These are phyloP conservation scores for Urocynchramus pylzowi DNA, from an alignment of 2,113 vertebrate species.

Conservation along the genomic window DNA sequence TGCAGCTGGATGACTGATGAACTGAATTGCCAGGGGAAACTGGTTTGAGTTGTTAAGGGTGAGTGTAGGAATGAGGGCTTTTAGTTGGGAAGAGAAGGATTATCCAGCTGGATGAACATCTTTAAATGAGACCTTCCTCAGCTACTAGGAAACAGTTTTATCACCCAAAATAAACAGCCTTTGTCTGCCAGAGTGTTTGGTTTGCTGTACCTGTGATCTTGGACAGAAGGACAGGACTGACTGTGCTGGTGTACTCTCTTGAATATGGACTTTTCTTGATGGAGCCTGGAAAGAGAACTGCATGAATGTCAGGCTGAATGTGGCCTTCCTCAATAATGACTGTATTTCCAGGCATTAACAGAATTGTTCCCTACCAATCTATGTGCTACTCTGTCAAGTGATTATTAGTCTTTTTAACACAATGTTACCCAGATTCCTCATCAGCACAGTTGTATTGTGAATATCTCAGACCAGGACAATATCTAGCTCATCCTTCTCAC, in stretches of 20 bases:
- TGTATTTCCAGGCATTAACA: background rate
- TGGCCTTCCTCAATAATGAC: background rate
- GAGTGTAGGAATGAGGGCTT: background rate
- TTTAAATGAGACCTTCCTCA: background rate
- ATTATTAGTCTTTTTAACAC: background rate
- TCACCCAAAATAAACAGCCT: background rate
- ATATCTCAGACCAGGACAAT: background rate
- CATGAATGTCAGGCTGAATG: background rate
- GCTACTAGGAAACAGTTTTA: background rate
- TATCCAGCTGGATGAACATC: accelerated
- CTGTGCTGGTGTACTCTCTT: background rate
- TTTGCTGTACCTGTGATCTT: background rate
- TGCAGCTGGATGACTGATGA: background rate
- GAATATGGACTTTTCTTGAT: background rate
- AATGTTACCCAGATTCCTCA: background rate
- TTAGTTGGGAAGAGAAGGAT: background rate
- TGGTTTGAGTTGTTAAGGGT: background rate
- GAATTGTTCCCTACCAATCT: background rate
- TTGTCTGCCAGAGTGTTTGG: background rate
- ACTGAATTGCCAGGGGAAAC: background rate
- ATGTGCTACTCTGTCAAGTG: background rate
- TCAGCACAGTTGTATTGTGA: background rate
- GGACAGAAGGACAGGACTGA: background rate
- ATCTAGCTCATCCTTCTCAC: background rate
- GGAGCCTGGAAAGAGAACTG: background rate